Evolutionary conservation across 2,113 vertebrate genomes (phyloP).

Genomic region (Oceanites oceanicus): DNA sequence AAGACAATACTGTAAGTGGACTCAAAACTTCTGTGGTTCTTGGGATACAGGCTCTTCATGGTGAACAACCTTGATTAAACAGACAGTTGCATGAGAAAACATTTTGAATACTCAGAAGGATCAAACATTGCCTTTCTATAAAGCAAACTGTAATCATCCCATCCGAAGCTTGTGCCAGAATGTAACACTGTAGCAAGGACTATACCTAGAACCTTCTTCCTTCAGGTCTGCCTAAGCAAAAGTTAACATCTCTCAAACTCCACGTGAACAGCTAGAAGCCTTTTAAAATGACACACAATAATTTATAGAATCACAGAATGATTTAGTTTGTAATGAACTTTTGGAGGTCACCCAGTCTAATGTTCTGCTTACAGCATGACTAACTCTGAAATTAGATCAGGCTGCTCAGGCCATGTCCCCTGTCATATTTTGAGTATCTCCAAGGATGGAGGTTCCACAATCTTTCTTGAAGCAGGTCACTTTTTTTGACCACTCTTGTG

Average conservation of each 20-base stretch:
- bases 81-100: not conserved
- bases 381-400: not conserved
- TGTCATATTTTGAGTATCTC: not conserved
- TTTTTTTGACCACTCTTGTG: not conserved
- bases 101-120: not conserved
- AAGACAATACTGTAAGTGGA: accelerated
- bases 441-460: not conserved
- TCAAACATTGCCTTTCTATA: not conserved
- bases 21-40: not conserved
- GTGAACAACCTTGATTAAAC: not conserved
- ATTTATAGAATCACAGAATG: not conserved
- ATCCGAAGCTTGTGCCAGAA: not conserved
- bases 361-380: not conserved
- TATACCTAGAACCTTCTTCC: not conserved
- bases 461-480: not conserved
- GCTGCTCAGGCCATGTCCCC: not conserved
- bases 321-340: not conserved
- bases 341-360: not conserved
- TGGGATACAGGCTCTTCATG: not conserved
- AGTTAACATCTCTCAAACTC: not conserved
- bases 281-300: not conserved
- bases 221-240: not conserved
- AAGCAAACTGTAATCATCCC: not conserved
- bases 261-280: not conserved
- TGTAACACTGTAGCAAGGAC: not conserved